Evolutionary conservation across 2,113 vertebrate species (phyloP), one percentile per base, ranked within the genome.

Genomic region (Suricata suricatta): DNA sequence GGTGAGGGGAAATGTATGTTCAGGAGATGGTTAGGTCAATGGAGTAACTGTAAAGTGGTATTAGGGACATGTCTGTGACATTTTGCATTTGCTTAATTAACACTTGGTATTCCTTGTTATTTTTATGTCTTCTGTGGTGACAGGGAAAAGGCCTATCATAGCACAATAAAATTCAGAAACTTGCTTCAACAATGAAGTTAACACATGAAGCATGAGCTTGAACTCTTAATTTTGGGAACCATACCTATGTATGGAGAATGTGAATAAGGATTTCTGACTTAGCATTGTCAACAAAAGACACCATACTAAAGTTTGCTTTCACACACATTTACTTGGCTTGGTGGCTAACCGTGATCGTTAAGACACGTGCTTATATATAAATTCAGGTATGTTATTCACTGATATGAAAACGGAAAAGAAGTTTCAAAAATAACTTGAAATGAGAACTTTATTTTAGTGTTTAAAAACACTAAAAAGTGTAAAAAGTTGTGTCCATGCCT

Each of bases 261-360:
- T 47, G 81, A 41, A 50, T 90, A 80, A 84, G 90, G 66, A 83
- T 92, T 80, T 29, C 69, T 74, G 89, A 97, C 80, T 77, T 97
- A 69, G 83, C 8, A 69, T 86, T 35, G 69, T 74, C 4, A 96
- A 85, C 72, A 91, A 95, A 96, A 88, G 77, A 90, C 19, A 71
- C 80, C 21, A 81, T 6, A 16, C 14, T 54, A 50, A 80, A 63
- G 38, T 82, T 90, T 90, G 35, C 54, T 97, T 89, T 94, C 44
- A 72, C 72, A 84, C 0, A 7, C 35, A n/a, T 96, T 96, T 94
- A 64, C 88, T 97, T 64, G 38, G 74, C 90, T 90, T 60, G 25
- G 64, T 52, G 11, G 4, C 41, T 81, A 95, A 86, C 1, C 1
- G 2, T 23, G 4, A 9, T 29, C 64, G 31, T 35, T 81, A 85